Conservation (phyloP, 2,113 vertebrate species). For the Hippocampus abdominalis region DNA sequence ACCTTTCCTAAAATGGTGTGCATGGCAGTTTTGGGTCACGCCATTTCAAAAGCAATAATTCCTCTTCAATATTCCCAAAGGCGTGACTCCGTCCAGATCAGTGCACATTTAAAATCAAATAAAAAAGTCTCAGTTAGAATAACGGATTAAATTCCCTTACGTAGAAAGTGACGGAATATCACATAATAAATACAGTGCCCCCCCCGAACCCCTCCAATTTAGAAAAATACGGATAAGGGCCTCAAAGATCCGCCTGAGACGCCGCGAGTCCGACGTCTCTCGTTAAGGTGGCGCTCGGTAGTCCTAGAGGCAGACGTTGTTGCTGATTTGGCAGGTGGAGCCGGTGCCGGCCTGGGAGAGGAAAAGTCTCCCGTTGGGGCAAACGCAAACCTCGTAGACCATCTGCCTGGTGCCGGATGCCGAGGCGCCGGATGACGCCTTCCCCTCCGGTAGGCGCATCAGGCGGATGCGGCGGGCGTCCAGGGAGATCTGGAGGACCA, state of each 20-base stretch:
- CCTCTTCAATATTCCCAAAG: not conserved
- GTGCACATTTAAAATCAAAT: not conserved
- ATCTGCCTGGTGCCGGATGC: constrained; percentile 85
- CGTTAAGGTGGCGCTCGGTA: not conserved
- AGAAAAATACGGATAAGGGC: constrained; percentile 1
- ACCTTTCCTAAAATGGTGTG: not conserved
- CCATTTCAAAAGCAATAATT: not conserved
- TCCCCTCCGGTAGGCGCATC: constrained; percentile 88
- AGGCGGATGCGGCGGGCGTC: constrained; percentile 90
- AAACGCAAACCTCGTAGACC: constrained; percentile 96
- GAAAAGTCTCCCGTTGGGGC: constrained; percentile 92
- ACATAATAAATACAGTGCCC: constrained; percentile 7
- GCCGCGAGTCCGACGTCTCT: not conserved
- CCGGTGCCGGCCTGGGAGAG: constrained; percentile 90
- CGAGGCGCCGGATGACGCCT: constrained; percentile 73
- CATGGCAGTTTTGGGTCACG: constrained; percentile 4
- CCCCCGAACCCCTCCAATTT: not conserved
- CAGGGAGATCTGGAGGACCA: constrained; percentile 81
- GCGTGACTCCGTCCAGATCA: not conserved
- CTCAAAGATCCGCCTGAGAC: not conserved
- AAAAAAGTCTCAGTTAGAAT: not conserved
- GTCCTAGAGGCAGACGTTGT: constrained; percentile 89
- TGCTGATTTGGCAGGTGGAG: constrained; percentile 96
- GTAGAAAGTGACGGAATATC: constrained; percentile 5
- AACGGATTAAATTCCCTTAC: not conserved